Evolutionary conservation across 2,113 vertebrate species (phyloP).

Genomic region (Ginglymostoma cirratum): DNA sequence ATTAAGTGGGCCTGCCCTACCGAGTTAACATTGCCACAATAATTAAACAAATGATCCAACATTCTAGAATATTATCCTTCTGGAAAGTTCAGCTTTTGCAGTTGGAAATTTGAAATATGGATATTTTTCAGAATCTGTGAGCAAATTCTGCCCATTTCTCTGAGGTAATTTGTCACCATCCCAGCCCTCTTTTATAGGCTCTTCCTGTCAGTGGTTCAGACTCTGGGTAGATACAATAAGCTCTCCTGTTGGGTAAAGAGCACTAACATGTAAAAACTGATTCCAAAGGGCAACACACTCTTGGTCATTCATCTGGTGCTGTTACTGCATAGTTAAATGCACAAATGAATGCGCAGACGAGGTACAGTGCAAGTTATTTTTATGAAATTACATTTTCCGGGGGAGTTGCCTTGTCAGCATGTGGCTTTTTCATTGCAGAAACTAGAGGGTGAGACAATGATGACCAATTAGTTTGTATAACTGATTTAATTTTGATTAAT

Average conservation of each 20-base stretch:
- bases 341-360: neutral
- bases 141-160: neutral
- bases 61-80: neutral
- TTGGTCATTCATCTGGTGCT: neutral
- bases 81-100: neutral
- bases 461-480: conserved; percentile 37
- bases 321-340: neutral
- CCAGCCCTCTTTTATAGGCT: neutral
- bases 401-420: conserved; percentile 32
- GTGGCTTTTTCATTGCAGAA: neutral
- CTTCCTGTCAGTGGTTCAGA: neutral
- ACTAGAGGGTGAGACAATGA: conserved; percentile 31
- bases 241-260: neutral
- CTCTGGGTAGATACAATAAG: neutral
- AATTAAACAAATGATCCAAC: neutral
- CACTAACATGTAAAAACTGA: neutral
- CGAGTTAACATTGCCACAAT: neutral
- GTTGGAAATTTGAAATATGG: neutral
- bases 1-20: neutral
- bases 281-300: neutral
- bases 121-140: neutral
- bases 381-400: neutral
- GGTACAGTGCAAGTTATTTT: conserved; percentile 17
- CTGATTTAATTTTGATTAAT: conserved; percentile 38
- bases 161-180: neutral